These are phyloP conservation scores for Misgurnus mizolepis DNA, from an alignment of 2,113 vertebrate species.

Conservation along the genomic window DNA sequence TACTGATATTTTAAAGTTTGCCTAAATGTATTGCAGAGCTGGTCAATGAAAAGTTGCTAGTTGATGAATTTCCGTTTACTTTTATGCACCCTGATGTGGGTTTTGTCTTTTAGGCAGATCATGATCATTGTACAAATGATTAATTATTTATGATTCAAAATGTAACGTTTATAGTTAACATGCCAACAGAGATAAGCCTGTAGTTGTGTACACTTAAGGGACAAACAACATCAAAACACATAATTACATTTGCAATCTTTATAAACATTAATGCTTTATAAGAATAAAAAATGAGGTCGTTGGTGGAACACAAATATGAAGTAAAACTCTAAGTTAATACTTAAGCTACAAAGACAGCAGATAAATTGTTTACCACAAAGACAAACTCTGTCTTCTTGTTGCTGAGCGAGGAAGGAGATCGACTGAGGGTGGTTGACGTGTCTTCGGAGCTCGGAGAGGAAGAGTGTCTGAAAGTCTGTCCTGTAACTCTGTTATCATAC, in stretches of 20 bases:
- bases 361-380: slow-evolving; percentile 84
- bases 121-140: not conserved
- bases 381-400: slow-evolving; percentile 89
- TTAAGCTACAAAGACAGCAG: not conserved
- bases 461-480: slow-evolving; percentile 90
- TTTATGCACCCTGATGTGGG: not conserved
- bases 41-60: not conserved
- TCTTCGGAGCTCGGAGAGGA: slow-evolving; percentile 77
- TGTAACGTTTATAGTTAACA: not conserved
- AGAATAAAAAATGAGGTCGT: not conserved
- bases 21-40: not conserved
- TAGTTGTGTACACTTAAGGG: slow-evolving; percentile 6
- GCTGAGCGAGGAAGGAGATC: slow-evolving; percentile 74
- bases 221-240: not conserved
- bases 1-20: not conserved
- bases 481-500: slow-evolving; percentile 84
- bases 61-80: not conserved
- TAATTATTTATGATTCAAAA: not conserved
- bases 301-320: not conserved
- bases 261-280: not conserved
- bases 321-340: not conserved
- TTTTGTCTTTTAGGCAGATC: not conserved
- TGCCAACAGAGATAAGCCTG: not conserved
- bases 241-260: slow-evolving; percentile 18
- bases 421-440: slow-evolving; percentile 74